Evolutionary conservation across 1,140 invertebrate species (phyloP), one percentile per base, ranked within the genome.

Genomic region (Drosophila sproati): DNA sequence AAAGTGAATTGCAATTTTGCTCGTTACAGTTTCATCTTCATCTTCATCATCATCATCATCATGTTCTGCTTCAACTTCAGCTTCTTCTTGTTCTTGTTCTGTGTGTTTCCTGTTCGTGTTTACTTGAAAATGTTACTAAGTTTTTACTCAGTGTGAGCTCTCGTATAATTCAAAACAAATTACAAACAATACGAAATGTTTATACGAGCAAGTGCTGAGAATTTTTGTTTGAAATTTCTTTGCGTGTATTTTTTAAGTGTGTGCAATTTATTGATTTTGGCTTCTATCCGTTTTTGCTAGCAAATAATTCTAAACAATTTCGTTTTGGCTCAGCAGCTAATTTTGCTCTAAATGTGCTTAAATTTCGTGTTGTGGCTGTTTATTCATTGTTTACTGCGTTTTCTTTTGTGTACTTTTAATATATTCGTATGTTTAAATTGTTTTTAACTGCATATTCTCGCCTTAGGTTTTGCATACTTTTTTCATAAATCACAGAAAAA

Each of bases 401-500:
- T 74, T 47, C 28, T 55, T 59, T 51, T 3, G 60, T 71, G 78
- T 82, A 62, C 50, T 35, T 69, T 73, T 34, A 57, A n/a, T 73
- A 78, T 68, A 54, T 76, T 69, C 55, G 66, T 61, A 52, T 70
- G 68, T 69, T 79, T 68, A 56, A 62, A 59, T 64, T 67, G 54
- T 50, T 52, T 72, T 70, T 29, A 8, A 43, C 57, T 69, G 73
- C 35, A 54, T 51, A 45, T 61, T 75, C n/a, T 68, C 64, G 34
- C 28, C 48, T 55, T 80, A 52, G 47, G 64, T 78, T 89, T 90
- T 89, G 73, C 80, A 85, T 88, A 86, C 81, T 89, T 89, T 89
- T 89, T 89, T 89, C 81, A 87, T 86, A 89, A 89, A 89, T 89
- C 85, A 89, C 85, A 89, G 85, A 89, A 90, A 89, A 89, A 89